Conservation (phyloP, 1,140 invertebrate genomes). For the Leucophenga varia region DNA sequence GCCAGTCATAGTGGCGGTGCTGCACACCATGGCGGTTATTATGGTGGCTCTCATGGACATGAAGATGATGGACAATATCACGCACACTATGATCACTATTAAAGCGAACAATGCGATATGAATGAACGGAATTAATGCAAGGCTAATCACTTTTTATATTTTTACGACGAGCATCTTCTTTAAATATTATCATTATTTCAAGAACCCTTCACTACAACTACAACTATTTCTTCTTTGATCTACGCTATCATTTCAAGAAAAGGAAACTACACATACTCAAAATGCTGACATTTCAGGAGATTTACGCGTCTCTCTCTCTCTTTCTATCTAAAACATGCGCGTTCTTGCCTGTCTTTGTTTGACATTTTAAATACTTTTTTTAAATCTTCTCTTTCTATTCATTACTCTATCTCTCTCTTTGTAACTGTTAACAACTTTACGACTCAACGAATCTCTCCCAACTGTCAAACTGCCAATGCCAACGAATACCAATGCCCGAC, state of each 20-base stretch:
- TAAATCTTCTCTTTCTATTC: neutral
- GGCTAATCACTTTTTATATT: neutral
- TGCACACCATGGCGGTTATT: conserved; percentile 29
- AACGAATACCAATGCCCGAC: too few species aligned
- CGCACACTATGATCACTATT: conserved; percentile 39
- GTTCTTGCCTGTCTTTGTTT: conserved; percentile 4
- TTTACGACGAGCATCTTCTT: neutral
- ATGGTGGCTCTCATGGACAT: conserved; percentile 23
- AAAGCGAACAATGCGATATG: conserved; percentile 10
- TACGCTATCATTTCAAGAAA: conserved; percentile 8
- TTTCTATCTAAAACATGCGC: neutral
- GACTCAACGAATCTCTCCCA: too few species aligned
- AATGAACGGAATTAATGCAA: too few species aligned
- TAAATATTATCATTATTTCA: conserved; percentile 9
- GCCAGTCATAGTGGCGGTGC: conserved; percentile 40
- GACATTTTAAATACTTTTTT: conserved; percentile 11
- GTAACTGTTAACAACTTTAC: neutral
- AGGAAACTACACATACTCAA: too few species aligned
- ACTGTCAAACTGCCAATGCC: conserved; percentile 11
- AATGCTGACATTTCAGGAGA: too few species aligned
- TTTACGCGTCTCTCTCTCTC: conserved; percentile 1
- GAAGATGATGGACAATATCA: conserved; percentile 47
- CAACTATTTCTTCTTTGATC: conserved; percentile 6
- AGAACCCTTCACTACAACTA: conserved; percentile 14
- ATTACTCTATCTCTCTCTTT: conserved; percentile 6